These are phyloP conservation scores for Trichonephila inaurata DNA, from an alignment of 1,140 invertebrate genomes.

Conservation along the genomic window DNA sequence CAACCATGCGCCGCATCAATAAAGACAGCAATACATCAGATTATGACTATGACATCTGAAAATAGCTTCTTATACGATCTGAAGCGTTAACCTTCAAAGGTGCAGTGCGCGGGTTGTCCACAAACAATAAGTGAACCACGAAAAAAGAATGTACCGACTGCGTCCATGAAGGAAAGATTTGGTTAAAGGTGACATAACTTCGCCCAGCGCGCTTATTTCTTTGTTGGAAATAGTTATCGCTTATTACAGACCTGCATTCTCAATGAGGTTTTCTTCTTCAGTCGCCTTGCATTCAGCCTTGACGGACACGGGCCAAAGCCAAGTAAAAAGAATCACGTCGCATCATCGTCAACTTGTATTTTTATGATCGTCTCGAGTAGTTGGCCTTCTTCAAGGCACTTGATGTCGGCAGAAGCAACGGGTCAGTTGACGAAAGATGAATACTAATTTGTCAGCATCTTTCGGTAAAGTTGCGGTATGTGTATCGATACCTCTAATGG, in stretches of 20 bases:
- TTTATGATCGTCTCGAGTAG: background rate
- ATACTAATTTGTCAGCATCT: background rate
- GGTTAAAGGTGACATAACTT: background rate
- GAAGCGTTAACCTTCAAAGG: background rate
- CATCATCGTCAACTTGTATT: background rate
- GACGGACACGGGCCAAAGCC: conserved; percentile 27
- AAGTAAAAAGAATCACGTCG: background rate
- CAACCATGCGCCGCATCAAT: background rate
- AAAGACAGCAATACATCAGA: background rate
- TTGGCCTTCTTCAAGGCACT: background rate
- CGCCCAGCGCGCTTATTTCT: background rate
- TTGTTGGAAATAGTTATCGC: background rate
- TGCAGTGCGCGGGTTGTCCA: background rate
- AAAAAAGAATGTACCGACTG: background rate
- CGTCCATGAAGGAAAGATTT: background rate
- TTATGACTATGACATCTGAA: background rate
- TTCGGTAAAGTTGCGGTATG: background rate
- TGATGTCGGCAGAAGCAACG: background rate
- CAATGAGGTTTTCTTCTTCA: background rate
- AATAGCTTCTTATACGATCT: background rate
- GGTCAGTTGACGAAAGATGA: background rate
- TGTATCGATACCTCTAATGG: background rate
- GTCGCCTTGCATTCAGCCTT: conserved; percentile 5
- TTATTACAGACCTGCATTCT: background rate
- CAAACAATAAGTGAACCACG: conserved; percentile 20